These are phyloP conservation scores for Formica exsecta DNA, from an alignment of 1,140 invertebrate genomes.

Conservation along the genomic window DNA sequence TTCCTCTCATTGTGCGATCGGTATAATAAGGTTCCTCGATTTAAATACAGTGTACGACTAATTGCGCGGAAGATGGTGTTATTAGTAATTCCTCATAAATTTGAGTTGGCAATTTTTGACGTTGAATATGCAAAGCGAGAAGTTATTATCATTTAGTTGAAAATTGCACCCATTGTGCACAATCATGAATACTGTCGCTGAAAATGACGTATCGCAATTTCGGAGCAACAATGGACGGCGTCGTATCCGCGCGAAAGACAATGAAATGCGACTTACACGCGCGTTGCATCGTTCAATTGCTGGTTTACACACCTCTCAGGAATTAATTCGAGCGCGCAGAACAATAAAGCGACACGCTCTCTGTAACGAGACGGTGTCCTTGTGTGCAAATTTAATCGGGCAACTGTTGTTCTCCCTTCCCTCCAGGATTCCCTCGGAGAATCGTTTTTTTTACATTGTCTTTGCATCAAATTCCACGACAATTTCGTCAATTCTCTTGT, in stretches of 20 bases:
- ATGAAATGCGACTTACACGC: no score
- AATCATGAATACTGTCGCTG: not conserved
- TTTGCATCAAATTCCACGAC: not conserved
- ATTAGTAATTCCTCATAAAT: not conserved
- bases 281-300: not conserved
- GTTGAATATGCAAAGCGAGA: not conserved
- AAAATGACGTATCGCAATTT: not conserved
- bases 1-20: slow-evolving; percentile 24
- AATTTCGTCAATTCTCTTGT: not conserved
- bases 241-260: no score
- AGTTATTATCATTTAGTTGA: not conserved
- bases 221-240: no score
- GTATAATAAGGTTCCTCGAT: slow-evolving; percentile 27
- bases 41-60: slow-evolving; percentile 24
- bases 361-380: slow-evolving; percentile 15
- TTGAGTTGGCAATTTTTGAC: not conserved
- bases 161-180: not conserved
- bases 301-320: slow-evolving; percentile 9
- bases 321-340: slow-evolving; percentile 15
- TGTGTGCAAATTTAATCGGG: slow-evolving; percentile 46
- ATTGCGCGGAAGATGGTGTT: slow-evolving; percentile 29
- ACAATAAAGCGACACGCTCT: not conserved
- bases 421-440: not conserved
- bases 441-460: slow-evolving; percentile 35
- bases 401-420: not conserved